A percentile compares a stretch with the other conserved stretches of the same genome.
These are phyloP conservation scores for Eremobia ochroleuca DNA, from an alignment of 2,888 invertebrate genomes.

Conservation along the genomic window DNA sequence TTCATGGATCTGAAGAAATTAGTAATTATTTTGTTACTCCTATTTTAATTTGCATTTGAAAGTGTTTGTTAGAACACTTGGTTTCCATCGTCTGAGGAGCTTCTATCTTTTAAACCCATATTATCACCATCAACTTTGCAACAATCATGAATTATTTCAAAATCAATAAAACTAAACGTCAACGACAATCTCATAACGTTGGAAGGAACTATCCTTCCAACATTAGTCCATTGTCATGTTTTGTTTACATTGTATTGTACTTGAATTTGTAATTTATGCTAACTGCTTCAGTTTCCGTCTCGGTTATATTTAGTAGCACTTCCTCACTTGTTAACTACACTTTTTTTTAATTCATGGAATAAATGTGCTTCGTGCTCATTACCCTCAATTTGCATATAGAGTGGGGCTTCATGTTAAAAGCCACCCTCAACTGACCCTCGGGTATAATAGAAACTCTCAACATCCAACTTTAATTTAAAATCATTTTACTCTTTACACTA, in stretches of 20 bases:
- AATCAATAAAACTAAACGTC: background rate
- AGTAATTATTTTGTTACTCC: constrained; percentile 8
- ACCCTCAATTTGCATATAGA: constrained; percentile 75
- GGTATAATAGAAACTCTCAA: constrained; percentile 55
- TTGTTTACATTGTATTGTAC: constrained; percentile 45
- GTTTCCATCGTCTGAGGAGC: background rate
- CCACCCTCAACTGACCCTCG: constrained; percentile 59
- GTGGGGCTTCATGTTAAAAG: constrained; percentile 66
- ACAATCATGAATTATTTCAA: constrained; percentile 6
- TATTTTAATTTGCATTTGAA: constrained; percentile 28
- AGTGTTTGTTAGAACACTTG: background rate
- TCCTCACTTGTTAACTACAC: constrained; percentile 49
- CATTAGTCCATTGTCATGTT: constrained; percentile 39
- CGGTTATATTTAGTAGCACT: constrained; percentile 56
- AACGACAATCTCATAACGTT: background rate
- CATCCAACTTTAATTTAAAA: constrained; percentile 61
- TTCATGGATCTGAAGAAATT: constrained; percentile 34
- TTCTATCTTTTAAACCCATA: background rate
- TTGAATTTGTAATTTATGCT: constrained; percentile 58
- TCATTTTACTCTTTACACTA: constrained; percentile 47
- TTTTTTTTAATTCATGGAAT: constrained; percentile 61
- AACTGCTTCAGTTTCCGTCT: constrained; percentile 53
- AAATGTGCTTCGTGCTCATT: constrained; percentile 65
- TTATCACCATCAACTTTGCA: constrained; percentile 10
- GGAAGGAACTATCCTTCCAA: too few species aligned